Evolutionary conservation across 2,113 vertebrate species (phyloP), one percentile per base, ranked within the genome.

Genomic region (Corapipo altera): DNA sequence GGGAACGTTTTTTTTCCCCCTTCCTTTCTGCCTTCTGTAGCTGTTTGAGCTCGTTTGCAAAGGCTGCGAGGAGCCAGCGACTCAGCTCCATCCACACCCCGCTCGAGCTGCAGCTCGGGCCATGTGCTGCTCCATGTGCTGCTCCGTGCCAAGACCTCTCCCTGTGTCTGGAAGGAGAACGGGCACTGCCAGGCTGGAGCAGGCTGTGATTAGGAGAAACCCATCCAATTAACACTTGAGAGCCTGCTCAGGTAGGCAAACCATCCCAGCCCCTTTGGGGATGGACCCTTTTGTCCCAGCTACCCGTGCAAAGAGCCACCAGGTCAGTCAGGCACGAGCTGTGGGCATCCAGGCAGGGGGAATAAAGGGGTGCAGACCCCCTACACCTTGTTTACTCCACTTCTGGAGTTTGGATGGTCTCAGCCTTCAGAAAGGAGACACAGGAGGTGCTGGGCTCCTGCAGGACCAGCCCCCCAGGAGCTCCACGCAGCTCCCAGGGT

Each of bases 131-230:
- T 52, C 79, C 37, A 3, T 27, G 64, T 80, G n/a, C 75, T 62
- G 51, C 76, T 86, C 59, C 5, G 79, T 13, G 83, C 91, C 96
- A 93, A 80, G 94, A 93, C 75, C 79, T 91, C 94, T 91, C 83
- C 71, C 88, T 92, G 91, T 54, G 86, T n/a, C 76, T 92, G 91
- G 91, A 90, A 97, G 82, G 37, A 90, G 64, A 88, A 85, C 2
- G 3, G 54, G 46, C 49, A 61, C 49, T 85, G 72, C 71, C 74
- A 91, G 58, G 64, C 51, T 90, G 75, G 23, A 93, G 82, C 75
- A 93, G 67, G 64, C 51, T 91, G 46, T 0, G 1, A 67, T 33
- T 54, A 77, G 83, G 49, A 86, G 72, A 76, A 86, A 67, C 28
- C 39, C 30, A 48, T 74, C 94, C 83, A 66, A 44, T 81, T 95